Conservation (phyloP, 2,797 vertebrate genomes). For the Chromobotia macracanthus region DNA sequence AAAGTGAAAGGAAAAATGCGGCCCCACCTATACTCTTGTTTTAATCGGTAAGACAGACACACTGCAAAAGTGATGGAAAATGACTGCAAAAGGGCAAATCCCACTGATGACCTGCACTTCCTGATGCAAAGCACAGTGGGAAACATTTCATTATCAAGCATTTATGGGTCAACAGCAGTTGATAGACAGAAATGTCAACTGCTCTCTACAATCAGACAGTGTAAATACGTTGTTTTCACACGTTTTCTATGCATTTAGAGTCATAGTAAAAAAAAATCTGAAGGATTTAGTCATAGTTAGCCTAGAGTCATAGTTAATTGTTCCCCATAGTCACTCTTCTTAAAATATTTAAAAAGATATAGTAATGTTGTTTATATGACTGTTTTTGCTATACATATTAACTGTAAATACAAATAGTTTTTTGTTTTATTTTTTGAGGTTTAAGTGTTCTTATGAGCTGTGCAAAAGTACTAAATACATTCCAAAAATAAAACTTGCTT, state of each 20-base stretch:
- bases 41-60: neutral
- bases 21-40: neutral
- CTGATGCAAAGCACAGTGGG: slow-evolving; percentile 33
- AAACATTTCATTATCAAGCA: slow-evolving; percentile 52
- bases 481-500: no score
- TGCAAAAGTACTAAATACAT: no score
- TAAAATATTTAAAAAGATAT: neutral
- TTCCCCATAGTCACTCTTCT: neutral
- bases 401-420: no score
- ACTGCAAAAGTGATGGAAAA: neutral
- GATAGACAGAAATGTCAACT: slow-evolving; percentile 32
- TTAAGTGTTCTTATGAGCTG: no score
- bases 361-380: neutral
- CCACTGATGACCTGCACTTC: neutral
- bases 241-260: slow-evolving; percentile 4
- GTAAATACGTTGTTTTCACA: slow-evolving; percentile 45
- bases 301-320: neutral
- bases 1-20: neutral
- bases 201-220: slow-evolving; percentile 30
- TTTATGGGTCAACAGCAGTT: slow-evolving; percentile 32
- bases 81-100: slow-evolving; percentile 11
- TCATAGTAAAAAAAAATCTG: neutral
- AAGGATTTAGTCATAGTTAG: neutral
- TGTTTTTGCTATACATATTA: no score
- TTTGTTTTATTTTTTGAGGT: no score